Conservation (phyloP, 2,113 vertebrate species). For the Dinomys branickii region DNA sequence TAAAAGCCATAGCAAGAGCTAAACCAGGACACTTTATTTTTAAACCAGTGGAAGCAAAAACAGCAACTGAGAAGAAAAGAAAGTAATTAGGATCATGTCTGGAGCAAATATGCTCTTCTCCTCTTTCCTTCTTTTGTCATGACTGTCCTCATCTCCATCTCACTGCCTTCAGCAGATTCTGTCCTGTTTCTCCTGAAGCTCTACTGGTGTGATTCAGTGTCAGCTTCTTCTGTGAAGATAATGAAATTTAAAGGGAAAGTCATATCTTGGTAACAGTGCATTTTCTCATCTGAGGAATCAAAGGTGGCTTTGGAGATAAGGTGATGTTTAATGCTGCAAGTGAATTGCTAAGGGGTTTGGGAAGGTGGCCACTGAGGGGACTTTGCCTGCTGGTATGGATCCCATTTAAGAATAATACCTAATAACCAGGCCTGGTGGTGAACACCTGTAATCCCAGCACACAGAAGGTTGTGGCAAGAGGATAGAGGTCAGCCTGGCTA, state of each 20-base stretch:
- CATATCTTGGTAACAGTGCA: background rate
- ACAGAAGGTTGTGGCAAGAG: background rate
- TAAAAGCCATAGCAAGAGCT: slow-evolving; percentile 62
- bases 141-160: background rate
- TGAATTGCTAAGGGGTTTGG: background rate
- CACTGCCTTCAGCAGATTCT: rapidly evolving
- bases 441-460: background rate
- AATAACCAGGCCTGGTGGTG: background rate
- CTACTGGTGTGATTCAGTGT: background rate
- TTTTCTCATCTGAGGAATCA: background rate
- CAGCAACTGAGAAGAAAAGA: slow-evolving; percentile 36
- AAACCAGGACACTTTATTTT: slow-evolving; percentile 66
- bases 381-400: background rate
- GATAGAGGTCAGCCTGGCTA: background rate
- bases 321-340: background rate
- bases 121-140: background rate
- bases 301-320: background rate
- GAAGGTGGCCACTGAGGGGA: background rate
- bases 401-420: background rate
- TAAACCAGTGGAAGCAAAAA: slow-evolving; percentile 55
- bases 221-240: background rate
- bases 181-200: background rate
- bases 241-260: background rate
- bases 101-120: background rate
- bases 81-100: background rate